Evolutionary conservation across 2,113 vertebrate genomes (phyloP), one percentile per base, ranked within the genome.

Genomic region (Zeus faber): DNA sequence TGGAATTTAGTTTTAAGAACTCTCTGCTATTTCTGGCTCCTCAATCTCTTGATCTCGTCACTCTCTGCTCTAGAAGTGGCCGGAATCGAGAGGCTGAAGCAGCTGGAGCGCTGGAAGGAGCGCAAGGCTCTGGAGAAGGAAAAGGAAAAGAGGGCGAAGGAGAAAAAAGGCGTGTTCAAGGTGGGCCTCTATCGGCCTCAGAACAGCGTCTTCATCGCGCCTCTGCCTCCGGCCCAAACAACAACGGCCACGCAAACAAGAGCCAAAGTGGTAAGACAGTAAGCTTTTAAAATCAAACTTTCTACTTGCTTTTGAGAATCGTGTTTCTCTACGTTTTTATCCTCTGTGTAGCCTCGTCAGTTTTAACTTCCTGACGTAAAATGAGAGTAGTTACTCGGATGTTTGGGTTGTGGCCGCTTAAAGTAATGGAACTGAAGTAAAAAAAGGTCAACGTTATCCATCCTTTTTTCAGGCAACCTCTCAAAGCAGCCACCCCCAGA

Each of bases 91-190:
- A 86, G 93, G 54, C 44, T 74, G 55, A 90, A 90, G 51, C 91
- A 93, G 89, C 92, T 99, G 0, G 87, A 89, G 53, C 92, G 93
- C 31, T 99, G 92, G 81, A 96, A 94, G 63, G 93, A 94, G 8
- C 90, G 92, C 0, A 98, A 96, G 51, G 83, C 90, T 3, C 89
- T 97, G 3, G 72, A 91, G 25, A 97, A 92, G 11, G 79, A 94
- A 63, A 95, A 88, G 51, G 91, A 93, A 53, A 92, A 89, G 41
- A 84, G 93, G 23, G 91, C 93, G 21, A 92, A 79, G 53, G 89
- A 90, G 18, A 89, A 80, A 40, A 93, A 90, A 68, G 89, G 85
- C 0, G 85, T 94, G 0, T 99, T 99, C 74, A 97, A 93, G 77
- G 89, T 90, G 1, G 91, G 96, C 0, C 61, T 93, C 0, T 96